Conservation (phyloP, 2,113 vertebrate genomes). For the Phrynosoma platyrhinos region DNA sequence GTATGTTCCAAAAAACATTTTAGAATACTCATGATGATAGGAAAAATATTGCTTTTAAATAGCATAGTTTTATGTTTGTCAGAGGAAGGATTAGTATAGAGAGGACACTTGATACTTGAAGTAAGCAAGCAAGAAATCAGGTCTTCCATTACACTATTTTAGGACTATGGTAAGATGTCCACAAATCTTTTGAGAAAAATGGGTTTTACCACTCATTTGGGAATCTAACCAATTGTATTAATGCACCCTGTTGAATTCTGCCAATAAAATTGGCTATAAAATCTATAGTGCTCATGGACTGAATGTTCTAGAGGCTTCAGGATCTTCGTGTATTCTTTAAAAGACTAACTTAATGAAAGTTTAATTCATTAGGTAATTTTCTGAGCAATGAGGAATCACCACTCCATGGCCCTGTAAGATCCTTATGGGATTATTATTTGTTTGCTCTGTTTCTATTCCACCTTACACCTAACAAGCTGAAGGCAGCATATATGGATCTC, state of each 20-base stretch:
- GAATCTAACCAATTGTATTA: background rate
- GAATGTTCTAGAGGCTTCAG: background rate
- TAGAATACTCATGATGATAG: slow-evolving; percentile 8
- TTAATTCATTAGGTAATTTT: too few relatives aligned
- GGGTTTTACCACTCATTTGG: background rate
- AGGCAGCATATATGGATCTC: too few relatives aligned
- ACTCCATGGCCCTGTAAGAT: too few relatives aligned
- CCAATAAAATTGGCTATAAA: background rate
- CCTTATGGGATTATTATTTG: too few relatives aligned
- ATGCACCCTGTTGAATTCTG: background rate
- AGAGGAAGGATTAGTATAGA: background rate
- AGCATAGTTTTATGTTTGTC: slow-evolving; percentile 41
- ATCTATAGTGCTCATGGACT: background rate
- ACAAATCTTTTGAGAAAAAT: background rate
- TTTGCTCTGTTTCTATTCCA: too few relatives aligned
- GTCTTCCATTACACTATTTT: background rate
- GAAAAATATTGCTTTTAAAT: slow-evolving; percentile 43
- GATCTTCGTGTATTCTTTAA: background rate
- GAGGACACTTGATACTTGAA: background rate
- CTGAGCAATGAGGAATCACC: too few relatives aligned
- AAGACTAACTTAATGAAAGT: background rate
- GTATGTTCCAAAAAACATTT: slow-evolving; percentile 60
- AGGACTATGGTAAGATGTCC: background rate
- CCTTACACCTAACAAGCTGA: too few relatives aligned
- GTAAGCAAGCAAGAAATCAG: background rate